phyloP scores from a whole-genome alignment of 2,797 vertebrate genomes.

The Semaprochilodus insignis region DNA sequence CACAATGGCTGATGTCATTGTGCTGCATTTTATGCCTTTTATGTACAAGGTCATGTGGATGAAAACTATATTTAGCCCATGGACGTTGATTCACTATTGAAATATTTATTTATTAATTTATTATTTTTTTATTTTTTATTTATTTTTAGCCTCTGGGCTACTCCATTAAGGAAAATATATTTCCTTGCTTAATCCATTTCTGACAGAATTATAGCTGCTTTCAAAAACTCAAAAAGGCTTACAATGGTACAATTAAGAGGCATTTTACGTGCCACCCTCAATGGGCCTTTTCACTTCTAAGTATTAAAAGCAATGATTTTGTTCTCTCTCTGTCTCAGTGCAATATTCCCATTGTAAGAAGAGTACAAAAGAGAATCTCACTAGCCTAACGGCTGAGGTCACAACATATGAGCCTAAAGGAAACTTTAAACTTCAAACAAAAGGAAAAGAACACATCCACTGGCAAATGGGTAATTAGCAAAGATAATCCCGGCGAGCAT shows the following conservation, averaged over 20 bases:
- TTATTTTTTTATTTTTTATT: too few relatives aligned
- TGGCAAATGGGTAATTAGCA: background rate
- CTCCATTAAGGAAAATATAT: background rate
- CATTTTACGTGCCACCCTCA: background rate
- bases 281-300: background rate
- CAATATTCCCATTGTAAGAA: background rate
- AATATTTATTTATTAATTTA: too few relatives aligned
- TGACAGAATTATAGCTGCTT: slow-evolving; percentile 21
- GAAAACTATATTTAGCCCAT: background rate
- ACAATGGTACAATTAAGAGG: background rate
- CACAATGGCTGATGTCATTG: background rate
- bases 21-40: background rate
- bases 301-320: slow-evolving; percentile 13
- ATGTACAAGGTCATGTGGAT: background rate
- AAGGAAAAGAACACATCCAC: background rate
- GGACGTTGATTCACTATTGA: background rate
- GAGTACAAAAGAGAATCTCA: background rate
- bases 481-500: background rate
- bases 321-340: background rate
- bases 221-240: background rate
- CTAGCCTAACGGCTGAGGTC: slow-evolving; percentile 7
- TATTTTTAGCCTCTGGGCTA: background rate
- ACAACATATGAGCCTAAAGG: background rate
- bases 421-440: slow-evolving; percentile 10
- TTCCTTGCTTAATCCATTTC: slow-evolving; percentile 4